Evolutionary conservation across 1,140 invertebrate species (phyloP).

Genomic region (Steinernema feltiae): DNA sequence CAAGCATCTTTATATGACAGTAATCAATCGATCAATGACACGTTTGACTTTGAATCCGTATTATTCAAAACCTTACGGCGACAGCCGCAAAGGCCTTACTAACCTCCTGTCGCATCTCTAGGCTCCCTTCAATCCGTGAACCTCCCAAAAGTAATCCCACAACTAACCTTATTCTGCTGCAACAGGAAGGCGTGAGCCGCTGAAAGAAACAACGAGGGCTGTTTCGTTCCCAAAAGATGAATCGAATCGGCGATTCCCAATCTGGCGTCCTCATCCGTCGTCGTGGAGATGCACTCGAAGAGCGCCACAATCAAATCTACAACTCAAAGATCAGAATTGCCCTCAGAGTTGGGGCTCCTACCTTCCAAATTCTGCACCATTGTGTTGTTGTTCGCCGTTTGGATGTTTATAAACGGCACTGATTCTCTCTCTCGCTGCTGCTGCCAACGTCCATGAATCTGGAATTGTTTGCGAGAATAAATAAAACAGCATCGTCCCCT

Average conservation of each 20-base stretch:
- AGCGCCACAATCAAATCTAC: slow-evolving; percentile 46
- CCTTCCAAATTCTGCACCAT: slow-evolving; percentile 43
- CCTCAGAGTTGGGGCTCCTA: slow-evolving; percentile 19
- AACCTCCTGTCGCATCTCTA: too few species aligned
- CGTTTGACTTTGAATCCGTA: too few species aligned
- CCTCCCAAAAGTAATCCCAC: slow-evolving; percentile 13
- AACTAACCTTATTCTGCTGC: slow-evolving; percentile 39
- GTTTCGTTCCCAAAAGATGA: slow-evolving; percentile 33
- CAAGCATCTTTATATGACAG: too few species aligned
- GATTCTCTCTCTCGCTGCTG: too few species aligned
- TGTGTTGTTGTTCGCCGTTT: slow-evolving; percentile 16
- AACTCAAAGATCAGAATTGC: slow-evolving; percentile 13
- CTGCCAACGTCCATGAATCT: too few species aligned
- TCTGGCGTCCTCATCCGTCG: slow-evolving; percentile 28
- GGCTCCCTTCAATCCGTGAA: too few species aligned
- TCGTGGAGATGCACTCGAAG: slow-evolving; percentile 40
- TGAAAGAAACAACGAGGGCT: slow-evolving; percentile 38
- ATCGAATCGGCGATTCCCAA: slow-evolving; percentile 37
- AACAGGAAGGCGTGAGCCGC: slow-evolving; percentile 46
- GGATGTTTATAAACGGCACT: not conserved
- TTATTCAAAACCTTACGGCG: too few species aligned
- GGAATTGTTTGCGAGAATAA: too few species aligned
- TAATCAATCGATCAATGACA: too few species aligned
- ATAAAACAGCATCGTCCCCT: too few species aligned
- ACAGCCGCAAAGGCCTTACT: too few species aligned